A percentile compares a stretch with the other conserved stretches of the same genome.
phyloP scores from a whole-genome alignment of 1,140 invertebrate species.

The Cotesia chilonis region DNA sequence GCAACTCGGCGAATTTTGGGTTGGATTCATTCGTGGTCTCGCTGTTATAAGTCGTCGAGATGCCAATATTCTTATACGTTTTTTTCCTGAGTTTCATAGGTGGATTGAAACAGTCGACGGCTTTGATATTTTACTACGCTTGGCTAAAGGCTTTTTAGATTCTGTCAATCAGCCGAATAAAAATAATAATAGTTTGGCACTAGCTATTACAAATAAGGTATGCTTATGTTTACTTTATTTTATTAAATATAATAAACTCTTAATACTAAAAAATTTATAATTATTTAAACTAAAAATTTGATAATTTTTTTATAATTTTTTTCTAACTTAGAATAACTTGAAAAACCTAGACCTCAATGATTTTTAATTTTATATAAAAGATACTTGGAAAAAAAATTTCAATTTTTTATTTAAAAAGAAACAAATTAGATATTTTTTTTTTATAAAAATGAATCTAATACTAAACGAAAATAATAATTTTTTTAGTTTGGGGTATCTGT shows the following conservation, averaged over 20 bases:
- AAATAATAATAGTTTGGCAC: slow-evolving; percentile 56
- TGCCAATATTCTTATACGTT: slow-evolving; percentile 60
- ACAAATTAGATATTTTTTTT: too few species aligned
- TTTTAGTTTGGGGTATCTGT: slow-evolving; percentile 63
- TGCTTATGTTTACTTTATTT: slow-evolving; percentile 20
- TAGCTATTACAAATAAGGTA: slow-evolving; percentile 61
- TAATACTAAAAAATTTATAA: too few species aligned
- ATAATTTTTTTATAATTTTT: not conserved
- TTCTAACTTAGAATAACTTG: too few species aligned
- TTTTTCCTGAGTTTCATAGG: slow-evolving; percentile 67
- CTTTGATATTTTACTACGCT: slow-evolving; percentile 44
- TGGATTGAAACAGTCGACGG: slow-evolving; percentile 57
- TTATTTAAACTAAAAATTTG: not conserved
- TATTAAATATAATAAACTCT: not conserved
- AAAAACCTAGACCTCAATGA: too few species aligned
- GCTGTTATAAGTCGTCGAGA: slow-evolving; percentile 67
- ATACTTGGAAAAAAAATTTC: too few species aligned
- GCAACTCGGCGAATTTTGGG: slow-evolving; percentile 66
- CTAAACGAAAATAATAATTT: too few species aligned
- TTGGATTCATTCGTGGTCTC: slow-evolving; percentile 64
- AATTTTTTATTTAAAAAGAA: too few species aligned
- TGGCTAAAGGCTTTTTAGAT: slow-evolving; percentile 54
- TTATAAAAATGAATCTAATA: too few species aligned
- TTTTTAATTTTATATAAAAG: too few species aligned
- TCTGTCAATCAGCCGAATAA: slow-evolving; percentile 52